Conservation (phyloP, 2,113 vertebrate species). For the Cyphomyrus plagiostoma region DNA sequence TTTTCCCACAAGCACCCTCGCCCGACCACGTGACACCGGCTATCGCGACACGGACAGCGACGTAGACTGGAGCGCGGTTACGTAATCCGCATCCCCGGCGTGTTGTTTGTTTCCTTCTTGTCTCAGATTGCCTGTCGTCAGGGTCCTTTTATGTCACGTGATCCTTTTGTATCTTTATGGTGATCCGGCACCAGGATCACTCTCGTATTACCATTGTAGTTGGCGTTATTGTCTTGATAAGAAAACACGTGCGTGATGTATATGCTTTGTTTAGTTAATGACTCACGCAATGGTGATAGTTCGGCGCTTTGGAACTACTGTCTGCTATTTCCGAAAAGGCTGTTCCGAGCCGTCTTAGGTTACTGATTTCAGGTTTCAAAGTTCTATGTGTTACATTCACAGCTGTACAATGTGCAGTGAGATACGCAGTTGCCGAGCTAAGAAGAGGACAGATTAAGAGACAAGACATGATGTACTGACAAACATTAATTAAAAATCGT, state of each 20-base stretch:
- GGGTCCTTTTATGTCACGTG: neutral
- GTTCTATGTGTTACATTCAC: neutral
- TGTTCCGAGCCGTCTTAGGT: neutral
- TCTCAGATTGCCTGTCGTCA: neutral
- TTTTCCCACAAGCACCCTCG: conserved; percentile 66
- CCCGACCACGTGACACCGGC: conserved; percentile 25
- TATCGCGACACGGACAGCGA: conserved; percentile 49
- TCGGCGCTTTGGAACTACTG: neutral
- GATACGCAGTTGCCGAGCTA: neutral
- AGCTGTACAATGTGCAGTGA: neutral
- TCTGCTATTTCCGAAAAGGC: neutral
- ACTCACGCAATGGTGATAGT: neutral
- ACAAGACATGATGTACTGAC: neutral
- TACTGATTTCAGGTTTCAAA: neutral
- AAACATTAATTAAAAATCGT: neutral
- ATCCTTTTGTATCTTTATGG: neutral
- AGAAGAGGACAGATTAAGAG: neutral
- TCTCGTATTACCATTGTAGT: neutral
- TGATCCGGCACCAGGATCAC: neutral
- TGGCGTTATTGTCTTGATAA: neutral
- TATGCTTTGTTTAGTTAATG: neutral
- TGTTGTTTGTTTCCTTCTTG: neutral
- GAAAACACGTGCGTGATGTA: neutral
- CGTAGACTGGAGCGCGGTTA: neutral
- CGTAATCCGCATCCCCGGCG: neutral